A percentile compares a stretch with the other conserved stretches of the same genome.
Conservation (phyloP, 2,888 invertebrate genomes). For the Drosophila affinis region DNA sequence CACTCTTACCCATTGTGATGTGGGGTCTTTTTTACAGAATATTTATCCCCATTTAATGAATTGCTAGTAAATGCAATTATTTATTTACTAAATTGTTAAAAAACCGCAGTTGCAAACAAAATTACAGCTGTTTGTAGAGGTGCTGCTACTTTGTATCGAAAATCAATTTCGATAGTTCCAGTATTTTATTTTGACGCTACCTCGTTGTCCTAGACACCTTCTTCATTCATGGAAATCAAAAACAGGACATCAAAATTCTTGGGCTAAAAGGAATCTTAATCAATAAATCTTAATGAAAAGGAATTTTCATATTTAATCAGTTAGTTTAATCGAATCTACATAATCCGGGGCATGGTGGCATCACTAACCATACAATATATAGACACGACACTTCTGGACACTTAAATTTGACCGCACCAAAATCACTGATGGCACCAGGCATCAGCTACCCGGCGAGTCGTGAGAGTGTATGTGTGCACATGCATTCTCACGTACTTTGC, state of each 20-base stretch:
- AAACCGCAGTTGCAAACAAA: constrained; percentile 27
- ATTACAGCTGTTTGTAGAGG: constrained; percentile 31
- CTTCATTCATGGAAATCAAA: too few relatives aligned
- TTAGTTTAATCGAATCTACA: background rate
- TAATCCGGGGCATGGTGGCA: too few relatives aligned
- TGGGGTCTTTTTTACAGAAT: constrained; percentile 7
- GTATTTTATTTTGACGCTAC: background rate
- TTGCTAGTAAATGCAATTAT: constrained; percentile 12
- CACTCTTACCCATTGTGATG: constrained; percentile 34
- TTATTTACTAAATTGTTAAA: constrained; percentile 43
- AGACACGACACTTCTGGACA: too few relatives aligned
- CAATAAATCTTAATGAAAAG: too few relatives aligned
- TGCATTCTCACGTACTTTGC: too few relatives aligned
- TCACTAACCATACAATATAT: too few relatives aligned
- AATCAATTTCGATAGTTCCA: background rate
- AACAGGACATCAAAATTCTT: too few relatives aligned
- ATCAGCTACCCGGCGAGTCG: too few relatives aligned
- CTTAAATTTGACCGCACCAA: too few relatives aligned
- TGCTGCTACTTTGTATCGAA: background rate
- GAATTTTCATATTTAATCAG: background rate
- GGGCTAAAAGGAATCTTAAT: too few relatives aligned
- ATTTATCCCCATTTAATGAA: constrained; percentile 16
- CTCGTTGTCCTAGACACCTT: background rate
- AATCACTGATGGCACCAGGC: too few relatives aligned
- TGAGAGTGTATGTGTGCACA: too few relatives aligned